Conservation (phyloP, 1,140 invertebrate species). For the Hypsibius dujardini region DNA sequence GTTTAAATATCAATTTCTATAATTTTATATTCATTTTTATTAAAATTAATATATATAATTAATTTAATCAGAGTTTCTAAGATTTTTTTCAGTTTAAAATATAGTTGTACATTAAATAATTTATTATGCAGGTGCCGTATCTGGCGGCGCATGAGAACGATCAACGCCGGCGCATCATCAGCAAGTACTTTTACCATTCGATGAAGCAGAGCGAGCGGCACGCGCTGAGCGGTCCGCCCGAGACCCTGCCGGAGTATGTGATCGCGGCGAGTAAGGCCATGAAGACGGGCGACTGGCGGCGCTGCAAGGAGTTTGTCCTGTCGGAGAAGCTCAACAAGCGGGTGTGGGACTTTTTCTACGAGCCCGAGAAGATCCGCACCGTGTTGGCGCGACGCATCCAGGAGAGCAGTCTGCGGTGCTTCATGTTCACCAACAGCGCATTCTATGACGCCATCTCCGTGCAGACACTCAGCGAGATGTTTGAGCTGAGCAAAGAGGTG, state of each 20-base stretch:
- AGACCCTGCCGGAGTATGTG: slow-evolving; percentile 97
- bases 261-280: slow-evolving; percentile 95
- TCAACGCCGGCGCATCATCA: slow-evolving; percentile 86
- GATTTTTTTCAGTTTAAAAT: too few relatives aligned
- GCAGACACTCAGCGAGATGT: slow-evolving; percentile 73
- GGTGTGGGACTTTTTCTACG: slow-evolving; percentile 93
- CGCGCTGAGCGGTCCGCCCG: slow-evolving; percentile 86
- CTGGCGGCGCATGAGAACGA: slow-evolving; percentile 98
- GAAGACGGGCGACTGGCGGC: slow-evolving; percentile 91
- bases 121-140: too few relatives aligned
- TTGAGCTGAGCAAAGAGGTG: slow-evolving; percentile 62
- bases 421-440: slow-evolving; percentile 91
- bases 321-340: slow-evolving; percentile 96
- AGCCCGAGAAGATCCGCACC: slow-evolving; percentile 71
- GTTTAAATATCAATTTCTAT: too few relatives aligned
- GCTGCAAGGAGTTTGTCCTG: slow-evolving; percentile 82
- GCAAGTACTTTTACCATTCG: slow-evolving; percentile 97
- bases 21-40: too few relatives aligned
- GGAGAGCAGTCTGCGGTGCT: slow-evolving; percentile 87
- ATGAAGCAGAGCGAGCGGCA: slow-evolving; percentile 84
- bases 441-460: slow-evolving; percentile 85
- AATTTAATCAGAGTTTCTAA: too few relatives aligned
- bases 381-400: slow-evolving; percentile 87
- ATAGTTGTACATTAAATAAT: too few relatives aligned
- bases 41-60: too few relatives aligned